Evolutionary conservation across 2,888 invertebrate genomes (phyloP).

Genomic region (Abscondita cerata): DNA sequence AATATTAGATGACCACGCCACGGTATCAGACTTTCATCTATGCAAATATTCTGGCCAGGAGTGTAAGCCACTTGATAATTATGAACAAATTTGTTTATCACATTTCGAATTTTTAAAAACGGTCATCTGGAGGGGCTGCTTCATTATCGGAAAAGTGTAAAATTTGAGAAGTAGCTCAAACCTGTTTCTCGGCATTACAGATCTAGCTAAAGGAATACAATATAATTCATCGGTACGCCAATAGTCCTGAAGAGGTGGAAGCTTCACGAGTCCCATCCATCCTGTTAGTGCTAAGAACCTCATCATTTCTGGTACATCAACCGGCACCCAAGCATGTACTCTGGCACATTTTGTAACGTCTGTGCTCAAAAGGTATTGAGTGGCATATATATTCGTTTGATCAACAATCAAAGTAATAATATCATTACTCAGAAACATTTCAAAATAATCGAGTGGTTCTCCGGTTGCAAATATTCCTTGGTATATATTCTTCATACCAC

Average conservation of each 20-base stretch:
- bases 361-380: not conserved
- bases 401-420: not conserved
- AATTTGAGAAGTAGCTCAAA: constrained; percentile 2
- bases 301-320: not conserved
- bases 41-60: not conserved
- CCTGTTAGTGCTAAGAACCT: too few relatives aligned
- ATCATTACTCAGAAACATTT: not conserved
- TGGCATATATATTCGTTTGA: not conserved
- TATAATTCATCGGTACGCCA: too few relatives aligned
- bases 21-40: not conserved
- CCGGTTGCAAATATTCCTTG: too few relatives aligned
- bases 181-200: not conserved
- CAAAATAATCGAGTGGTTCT: not conserved
- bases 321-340: constrained; percentile 1
- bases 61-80: constrained; percentile 4
- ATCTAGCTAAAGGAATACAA: not conserved
- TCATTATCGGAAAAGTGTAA: not conserved
- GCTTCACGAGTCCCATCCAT: not conserved
- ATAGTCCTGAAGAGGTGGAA: not conserved
- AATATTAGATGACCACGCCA: constrained; percentile 21
- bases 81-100: constrained; percentile 9
- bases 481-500: too few relatives aligned
- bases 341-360: not conserved
- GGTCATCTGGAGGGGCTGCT: constrained; percentile 1
- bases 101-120: not conserved